A percentile compares a stretch with the other conserved stretches of the same genome.
Evolutionary conservation across 1,140 invertebrate species (phyloP).

Genomic region (Fopius arisanus): DNA sequence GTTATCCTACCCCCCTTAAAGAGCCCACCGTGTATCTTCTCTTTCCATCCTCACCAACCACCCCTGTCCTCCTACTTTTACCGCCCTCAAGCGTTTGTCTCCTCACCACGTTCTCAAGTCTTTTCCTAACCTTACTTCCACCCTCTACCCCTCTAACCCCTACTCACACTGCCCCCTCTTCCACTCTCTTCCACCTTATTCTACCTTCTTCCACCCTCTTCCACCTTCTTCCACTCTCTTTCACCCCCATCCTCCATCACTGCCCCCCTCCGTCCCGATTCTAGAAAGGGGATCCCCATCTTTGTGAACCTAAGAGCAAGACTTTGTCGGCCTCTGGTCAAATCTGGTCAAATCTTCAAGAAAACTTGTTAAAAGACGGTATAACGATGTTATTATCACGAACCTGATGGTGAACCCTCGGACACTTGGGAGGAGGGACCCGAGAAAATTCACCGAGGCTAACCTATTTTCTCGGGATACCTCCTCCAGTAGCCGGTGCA

Average conservation of each 20-base stretch:
- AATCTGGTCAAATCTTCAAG: too few species aligned
- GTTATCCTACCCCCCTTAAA: slow-evolving; percentile 24
- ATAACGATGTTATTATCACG: neutral
- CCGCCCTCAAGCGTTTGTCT: slow-evolving; percentile 1
- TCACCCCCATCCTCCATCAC: too few species aligned
- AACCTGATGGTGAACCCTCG: neutral
- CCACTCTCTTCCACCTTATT: neutral
- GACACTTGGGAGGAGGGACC: slow-evolving; percentile 8
- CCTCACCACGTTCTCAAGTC: slow-evolving; percentile 6
- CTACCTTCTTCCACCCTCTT: too few species aligned
- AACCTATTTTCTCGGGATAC: neutral
- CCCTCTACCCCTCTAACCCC: neutral
- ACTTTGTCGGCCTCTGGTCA: too few species aligned
- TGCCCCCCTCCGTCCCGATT: too few species aligned
- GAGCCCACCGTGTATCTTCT: slow-evolving; percentile 21
- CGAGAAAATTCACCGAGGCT: neutral
- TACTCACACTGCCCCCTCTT: neutral
- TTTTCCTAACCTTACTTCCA: neutral
- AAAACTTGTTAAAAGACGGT: too few species aligned
- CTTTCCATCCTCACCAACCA: slow-evolving; percentile 15
- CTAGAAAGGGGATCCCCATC: too few species aligned
- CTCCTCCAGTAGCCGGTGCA: neutral
- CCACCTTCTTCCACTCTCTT: too few species aligned
- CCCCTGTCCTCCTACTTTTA: neutral
- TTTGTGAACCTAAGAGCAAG: too few species aligned